Evolutionary conservation across 1,140 invertebrate species (phyloP), one percentile per base, ranked within the genome.

Genomic region (Drosophila lacteicornis): DNA sequence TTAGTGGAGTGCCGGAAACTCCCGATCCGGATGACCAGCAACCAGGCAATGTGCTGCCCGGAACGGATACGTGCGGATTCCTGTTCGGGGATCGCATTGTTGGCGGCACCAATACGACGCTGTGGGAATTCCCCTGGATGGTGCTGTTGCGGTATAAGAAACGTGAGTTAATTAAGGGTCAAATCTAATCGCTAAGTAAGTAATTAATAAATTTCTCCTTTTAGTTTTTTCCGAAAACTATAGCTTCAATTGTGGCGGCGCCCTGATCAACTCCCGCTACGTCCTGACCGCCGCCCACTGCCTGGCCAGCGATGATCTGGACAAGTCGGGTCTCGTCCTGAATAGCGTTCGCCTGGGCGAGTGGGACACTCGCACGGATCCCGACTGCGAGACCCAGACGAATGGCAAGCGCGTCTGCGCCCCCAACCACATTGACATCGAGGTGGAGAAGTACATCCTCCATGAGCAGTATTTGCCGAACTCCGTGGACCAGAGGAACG

Each of bases 61-160:
- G 61, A 13, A 74, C 68, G 2, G 87, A 79, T 4, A 75, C 88
- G 27, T 94, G 94, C 66, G 94, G 94, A 0, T 75, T 92, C 12
- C 81, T 93, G 27, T 92, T 88, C 7, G 90, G 90, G 5, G 92
- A 94, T 81, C 94, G 94, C 30, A 95, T 96, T 27, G 93, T 95
- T 36, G 95, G 95, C 7, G 96, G 96, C 11, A 92, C 93, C 49
- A 91, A 92, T 11, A 94, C 95, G 0, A 93, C 94, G 0, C 87
- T 96, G 3, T 94, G 94, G 51, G 95, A 96, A 76, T 96, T 95
- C 83, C 95, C 96, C 0, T 96, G 96, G 96, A 95, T 96, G 95
- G 94, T 93, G 0, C 82, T 96, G 0, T 59, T 96, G 8, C 73
- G 78, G 43, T 92, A 92, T 25, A 91, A 75, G 42, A 86, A 78